Base-by-base conservation (phyloP, 2,888 invertebrate genomes). In the Phortica magna region DNA sequence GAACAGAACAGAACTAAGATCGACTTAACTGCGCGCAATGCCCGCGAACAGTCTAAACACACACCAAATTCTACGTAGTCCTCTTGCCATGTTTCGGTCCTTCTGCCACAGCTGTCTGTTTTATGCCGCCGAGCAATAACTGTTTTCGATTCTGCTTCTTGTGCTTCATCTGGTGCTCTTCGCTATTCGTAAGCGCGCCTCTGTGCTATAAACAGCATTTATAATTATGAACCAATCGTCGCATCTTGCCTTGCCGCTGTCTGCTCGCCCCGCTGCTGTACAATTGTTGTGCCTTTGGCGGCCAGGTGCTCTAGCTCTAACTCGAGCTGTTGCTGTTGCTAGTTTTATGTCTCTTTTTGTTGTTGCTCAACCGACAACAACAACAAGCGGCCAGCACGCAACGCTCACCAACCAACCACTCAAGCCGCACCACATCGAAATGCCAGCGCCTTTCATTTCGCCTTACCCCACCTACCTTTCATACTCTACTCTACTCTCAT, bases 221-320 rank as follows among this genome's bases (percentile, higher is more conserved):
- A 85, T 88, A 88, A 88, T 88, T 88, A 88, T 88, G 85, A 84
- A 84, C 84, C 84, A 81, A 43, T 19, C 70, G 74, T 67, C 75
- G 59, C 53, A n/a, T 48, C 48, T 48, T 14, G 48, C 7, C 10
- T 14, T 19, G 59, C 14, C 31, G n/a, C 10, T 31, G 14, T 14
- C 64, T 31, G 2, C 14, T 22, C 1, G 7, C 64, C 39, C 39
- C 39, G 39, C 22, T 64, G 14, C 7, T 55, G 39, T 31, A 1
- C n/a, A 22, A 5, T 53, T 43, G 31, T 43, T 71, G 55, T 31
- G n/a, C 70, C 2, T 17, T 10, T 70, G 68, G 19, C 68, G 9
- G 48, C 48, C 43, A 19, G 17, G 39, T 65, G n/a, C 59, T 17
- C 53, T 14, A 2, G 7, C 53, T n/a, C 53, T n/a, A 5, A 6